Conservation (phyloP, 2,797 vertebrate genomes). For the Spinibarbus caldwelli region DNA sequence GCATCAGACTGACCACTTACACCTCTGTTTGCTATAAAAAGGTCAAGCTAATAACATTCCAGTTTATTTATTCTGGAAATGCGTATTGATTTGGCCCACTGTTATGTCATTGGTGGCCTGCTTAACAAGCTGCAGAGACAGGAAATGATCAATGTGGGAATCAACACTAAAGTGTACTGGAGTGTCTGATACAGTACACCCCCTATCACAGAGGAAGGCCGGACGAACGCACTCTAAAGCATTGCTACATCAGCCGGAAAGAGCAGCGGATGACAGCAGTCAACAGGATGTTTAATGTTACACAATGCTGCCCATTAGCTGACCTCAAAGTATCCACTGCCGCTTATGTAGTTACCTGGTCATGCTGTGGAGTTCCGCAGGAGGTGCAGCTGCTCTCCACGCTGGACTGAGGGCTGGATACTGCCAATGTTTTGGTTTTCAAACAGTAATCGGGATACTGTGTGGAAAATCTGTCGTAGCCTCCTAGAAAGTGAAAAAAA, state of each 20-base stretch:
- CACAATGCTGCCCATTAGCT: conserved; percentile 31
- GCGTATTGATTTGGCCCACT: conserved; percentile 68
- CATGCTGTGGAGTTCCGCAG: conserved; percentile 80
- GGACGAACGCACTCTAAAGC: conserved; percentile 11
- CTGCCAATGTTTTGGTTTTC: conserved; percentile 76
- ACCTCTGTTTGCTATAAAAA: conserved; percentile 6
- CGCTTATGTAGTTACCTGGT: conserved; percentile 74
- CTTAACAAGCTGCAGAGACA: conserved; percentile 70
- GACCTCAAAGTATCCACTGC: conserved; percentile 29
- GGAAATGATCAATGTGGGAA: conserved; percentile 78
- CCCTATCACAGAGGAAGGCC: conserved; percentile 8
- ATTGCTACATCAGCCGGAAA: conserved; percentile 47
- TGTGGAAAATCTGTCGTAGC: conserved; percentile 80
- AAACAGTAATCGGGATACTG: conserved; percentile 83
- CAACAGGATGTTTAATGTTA: conserved; percentile 49
- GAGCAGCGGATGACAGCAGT: conserved; percentile 50
- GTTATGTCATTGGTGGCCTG: conserved; percentile 73
- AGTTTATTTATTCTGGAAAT: conserved; percentile 34
- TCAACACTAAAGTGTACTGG: conserved; percentile 44
- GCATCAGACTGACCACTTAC: neutral
- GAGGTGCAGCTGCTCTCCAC: conserved; percentile 76
- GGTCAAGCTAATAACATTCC: conserved; percentile 25
- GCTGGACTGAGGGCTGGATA: conserved; percentile 73
- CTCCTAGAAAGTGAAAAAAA: conserved; percentile 69
- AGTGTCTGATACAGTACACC: conserved; percentile 51